Evolutionary conservation across 2,113 vertebrate species (phyloP), one percentile per base, ranked within the genome.

Genomic region (Chrysochloris asiatica): DNA sequence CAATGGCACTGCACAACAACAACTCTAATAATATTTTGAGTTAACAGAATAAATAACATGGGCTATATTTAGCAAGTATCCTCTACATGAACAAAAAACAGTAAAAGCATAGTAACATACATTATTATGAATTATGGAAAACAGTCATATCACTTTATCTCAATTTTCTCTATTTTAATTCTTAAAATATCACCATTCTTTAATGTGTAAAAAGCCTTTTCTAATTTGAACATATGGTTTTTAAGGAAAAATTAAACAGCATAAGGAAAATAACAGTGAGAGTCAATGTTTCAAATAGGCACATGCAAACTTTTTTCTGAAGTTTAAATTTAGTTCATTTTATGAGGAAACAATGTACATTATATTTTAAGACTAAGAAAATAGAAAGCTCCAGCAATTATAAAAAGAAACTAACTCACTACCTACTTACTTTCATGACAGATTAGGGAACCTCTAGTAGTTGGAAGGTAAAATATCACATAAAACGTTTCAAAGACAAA

Each of bases 141-240:
- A n/a, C n/a, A n/a, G n/a, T n/a, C n/a, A 3, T 90, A 94, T 93
- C 83, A 93, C 14, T 94, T 94, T 88, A 89, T 61, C 16, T 93
- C 30, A 76, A 71, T 48, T 69, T 87, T 21, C 72, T 92, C 93
- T 94, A 38, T 91, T 75, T 96, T 85, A 90, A 93, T 81, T 78
- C 95, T 86, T 61, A 43, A 33, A 88, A 83, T 61, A 26, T 1
- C 67, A 88, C 85, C 94, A 96, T 11, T 94, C 93, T 71, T 79
- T 92, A n/a, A 91, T 67, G 65, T 21, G 3, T 47, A 86, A 67
- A 8, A 77, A 71, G 47, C 88, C 22, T 52, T 93, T 95, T 79
- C 67, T 73, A 82, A 88, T 45, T 77, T 24, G 5, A 91, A 86
- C 90, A 43, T 83, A 86, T 59, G 26, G n/a, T 79, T 88, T n/a